Evolutionary conservation across 2,888 invertebrate genomes (phyloP), one percentile per base, ranked within the genome.

Genomic region (Liodrosophila aerea): DNA sequence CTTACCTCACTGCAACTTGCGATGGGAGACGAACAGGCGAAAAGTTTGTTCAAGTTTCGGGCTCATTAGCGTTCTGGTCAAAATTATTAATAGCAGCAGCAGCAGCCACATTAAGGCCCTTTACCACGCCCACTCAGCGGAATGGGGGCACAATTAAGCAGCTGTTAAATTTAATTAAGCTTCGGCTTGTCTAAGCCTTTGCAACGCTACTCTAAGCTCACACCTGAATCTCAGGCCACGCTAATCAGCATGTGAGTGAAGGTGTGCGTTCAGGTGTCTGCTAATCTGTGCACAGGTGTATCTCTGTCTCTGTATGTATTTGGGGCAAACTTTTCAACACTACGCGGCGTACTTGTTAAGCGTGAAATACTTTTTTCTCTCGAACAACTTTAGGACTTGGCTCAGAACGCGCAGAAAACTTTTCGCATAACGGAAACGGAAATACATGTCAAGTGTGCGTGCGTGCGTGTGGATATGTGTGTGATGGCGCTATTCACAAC

Each of bases 341-440:
- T 64, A 58, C 62, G 47, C 75, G 51, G 68, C 74, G 62, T 65
- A 78, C 85, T 83, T 78, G 83, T 69, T 83, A 69, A 83, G 84
- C 81, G 66, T 41, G 53, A 81, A 81, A 86, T 63, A 84, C 83
- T 70, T 50, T 46, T 66, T 45, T 11, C n/a, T n/a, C n/a, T n/a
- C 50, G 27, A 45, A 45, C 59, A 70, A 64, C 70, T 70, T 69
- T 47, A 2, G 54, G 59, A 69, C 58, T 70, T 70, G 63, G 64
- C 54, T 46, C 59, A 70, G 49, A 56, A 74, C 64, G 47, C 51
- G 37, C 31, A 51, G 22, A 22, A 67, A 80, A 86, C 74, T 81
- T 86, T 86, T 81, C 86, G 74, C 74, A 81, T 81, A 84, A 86
- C 80, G 86, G 81, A 80, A 76, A 63, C 81, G 86, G 80, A 81